A percentile compares a stretch with the other conserved stretches of the same genome.
Evolutionary conservation across 1,140 invertebrate genomes (phyloP).

Genomic region (Latrodectus geometricus): DNA sequence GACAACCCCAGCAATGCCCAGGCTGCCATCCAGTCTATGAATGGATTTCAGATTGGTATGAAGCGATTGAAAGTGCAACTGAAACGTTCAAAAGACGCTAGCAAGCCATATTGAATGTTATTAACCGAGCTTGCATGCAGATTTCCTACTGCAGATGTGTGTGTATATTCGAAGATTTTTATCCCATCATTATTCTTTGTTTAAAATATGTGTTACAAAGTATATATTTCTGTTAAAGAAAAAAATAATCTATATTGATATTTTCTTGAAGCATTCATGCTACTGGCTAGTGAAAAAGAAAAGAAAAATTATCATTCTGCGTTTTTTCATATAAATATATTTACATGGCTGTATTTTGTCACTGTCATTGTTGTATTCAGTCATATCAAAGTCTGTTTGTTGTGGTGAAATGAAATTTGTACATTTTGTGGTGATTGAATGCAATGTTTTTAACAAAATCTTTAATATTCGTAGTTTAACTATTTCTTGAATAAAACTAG

Average conservation of each 20-base stretch:
- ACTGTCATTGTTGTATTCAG: constrained; percentile 17
- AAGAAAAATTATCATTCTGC: constrained; percentile 19
- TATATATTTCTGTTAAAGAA: constrained; percentile 58
- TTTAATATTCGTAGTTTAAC: neutral
- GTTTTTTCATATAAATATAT: constrained; percentile 36
- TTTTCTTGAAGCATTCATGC: constrained; percentile 57
- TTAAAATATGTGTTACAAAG: constrained; percentile 58
- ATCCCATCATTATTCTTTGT: constrained; percentile 59
- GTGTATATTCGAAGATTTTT: constrained; percentile 60
- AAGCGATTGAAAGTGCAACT: constrained; percentile 99
- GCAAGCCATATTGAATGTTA: constrained; percentile 87
- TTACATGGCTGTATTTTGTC: constrained; percentile 28
- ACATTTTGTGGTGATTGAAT: constrained; percentile 41
- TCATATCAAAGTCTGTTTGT: constrained; percentile 51
- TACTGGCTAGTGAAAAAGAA: constrained; percentile 1
- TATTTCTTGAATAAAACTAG: neutral
- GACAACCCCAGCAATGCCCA: constrained; percentile 98
- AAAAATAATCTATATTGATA: constrained; percentile 43
- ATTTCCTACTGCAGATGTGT: constrained; percentile 57
- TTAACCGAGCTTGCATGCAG: constrained; percentile 57
- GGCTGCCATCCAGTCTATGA: constrained; percentile 99
- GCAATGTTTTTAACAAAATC: constrained; percentile 25
- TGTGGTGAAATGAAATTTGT: constrained; percentile 39
- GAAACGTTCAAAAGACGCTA: constrained; percentile 93
- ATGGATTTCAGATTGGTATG: constrained; percentile 99